Evolutionary conservation across 2,113 vertebrate genomes (phyloP), one percentile per base, ranked within the genome.

Genomic region (Smithornis capensis): DNA sequence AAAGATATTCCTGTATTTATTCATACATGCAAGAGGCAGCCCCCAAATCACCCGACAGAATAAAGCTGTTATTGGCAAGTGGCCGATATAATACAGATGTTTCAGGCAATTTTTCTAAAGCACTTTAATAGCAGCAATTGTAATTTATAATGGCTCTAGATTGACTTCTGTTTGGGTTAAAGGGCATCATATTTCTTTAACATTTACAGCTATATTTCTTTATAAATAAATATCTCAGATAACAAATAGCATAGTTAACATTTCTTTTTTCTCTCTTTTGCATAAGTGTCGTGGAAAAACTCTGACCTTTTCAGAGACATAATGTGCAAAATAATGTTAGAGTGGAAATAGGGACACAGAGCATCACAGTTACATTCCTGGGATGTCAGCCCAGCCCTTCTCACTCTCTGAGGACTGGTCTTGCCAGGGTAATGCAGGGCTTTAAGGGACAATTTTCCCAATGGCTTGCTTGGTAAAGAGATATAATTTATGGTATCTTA

Each of bases 61-160:
- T 98, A 98, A 98, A 98, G 98, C 98, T 98, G 98, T 98, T 97
- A 96, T 69, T 98, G 97, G 97, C 97, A 97, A 97, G 97, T 98
- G 97, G 97, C 97, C 91, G 82, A 96, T 98, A 98, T 96, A 97
- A 97, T 97, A 97, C 95, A 97, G 97, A 97, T 98, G 98, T 97
- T 97, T 97, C 97, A 98, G 98, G 97, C 98, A 98, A 76, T 96
- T 98, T 97, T 95, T 98, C 97, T 98, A 98, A 98, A 98, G 98
- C 98, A 98, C 97, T 98, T 98, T 95, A 97, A 96, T 98, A 98
- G 98, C 98, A 98, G 98, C 98, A 98, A 96, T 95, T 97, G 73
- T 97, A 88, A 96, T 97, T 97, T 89, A 94, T 95, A 98, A 98
- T 98, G 98, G 98, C 98, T 98, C 97, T 98, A 97, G 97, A 96